Evolutionary conservation across 2,888 invertebrate species (phyloP).

Genomic region (Coecobrya sp.): DNA sequence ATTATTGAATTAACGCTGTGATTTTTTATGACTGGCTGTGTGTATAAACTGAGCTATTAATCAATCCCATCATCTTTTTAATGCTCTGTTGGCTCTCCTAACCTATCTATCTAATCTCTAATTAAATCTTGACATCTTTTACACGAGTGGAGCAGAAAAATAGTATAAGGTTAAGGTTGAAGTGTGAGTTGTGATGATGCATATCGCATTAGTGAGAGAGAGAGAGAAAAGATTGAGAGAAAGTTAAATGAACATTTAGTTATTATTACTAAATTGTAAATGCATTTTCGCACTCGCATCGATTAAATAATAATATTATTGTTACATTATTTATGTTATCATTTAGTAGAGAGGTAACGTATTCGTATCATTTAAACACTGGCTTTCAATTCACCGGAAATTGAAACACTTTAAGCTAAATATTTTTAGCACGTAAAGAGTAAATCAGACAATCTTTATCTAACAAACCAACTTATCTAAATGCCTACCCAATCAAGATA

Average conservation of each 20-base stretch:
- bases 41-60: background rate
- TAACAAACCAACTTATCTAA: background rate
- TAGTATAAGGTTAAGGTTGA: background rate
- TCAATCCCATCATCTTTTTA: background rate
- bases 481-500: background rate
- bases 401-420: background rate
- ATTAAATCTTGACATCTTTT: background rate
- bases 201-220: background rate
- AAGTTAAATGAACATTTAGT: background rate
- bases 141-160: background rate
- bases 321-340: background rate
- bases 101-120: conserved; percentile 16
- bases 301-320: conserved; percentile 4
- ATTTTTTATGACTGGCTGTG: background rate
- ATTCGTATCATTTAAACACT: conserved; percentile 47
- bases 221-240: background rate
- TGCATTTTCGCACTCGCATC: background rate
- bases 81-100: background rate
- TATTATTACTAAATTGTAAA: background rate
- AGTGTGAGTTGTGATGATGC: background rate
- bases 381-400: conserved; percentile 47
- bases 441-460: background rate
- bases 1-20: background rate
- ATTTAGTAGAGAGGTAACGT: conserved; percentile 54
- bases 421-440: background rate